phyloP scores from a whole-genome alignment of 2,888 invertebrate species.

The Sympetrum striolatum region DNA sequence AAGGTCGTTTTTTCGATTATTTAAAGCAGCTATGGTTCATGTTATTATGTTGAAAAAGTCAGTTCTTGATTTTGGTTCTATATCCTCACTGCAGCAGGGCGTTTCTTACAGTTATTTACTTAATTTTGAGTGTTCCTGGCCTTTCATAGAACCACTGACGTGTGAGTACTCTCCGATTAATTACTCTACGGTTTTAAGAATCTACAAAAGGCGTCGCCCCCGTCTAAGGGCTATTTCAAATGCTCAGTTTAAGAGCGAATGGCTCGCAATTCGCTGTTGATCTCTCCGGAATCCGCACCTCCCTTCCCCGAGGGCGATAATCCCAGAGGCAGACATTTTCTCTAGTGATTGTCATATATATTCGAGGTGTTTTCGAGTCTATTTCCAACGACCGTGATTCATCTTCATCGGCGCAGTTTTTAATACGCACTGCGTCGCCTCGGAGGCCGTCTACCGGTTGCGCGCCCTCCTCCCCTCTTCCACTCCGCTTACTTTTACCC shows the following conservation, averaged over 20 bases:
- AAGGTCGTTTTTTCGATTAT: too few species aligned
- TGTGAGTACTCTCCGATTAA: too few species aligned
- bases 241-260: background rate
- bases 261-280: background rate
- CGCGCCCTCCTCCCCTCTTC: background rate
- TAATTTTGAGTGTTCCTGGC: too few species aligned
- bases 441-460: background rate
- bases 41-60: too few species aligned
- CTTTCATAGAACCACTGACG: too few species aligned
- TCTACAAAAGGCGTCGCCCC: background rate
- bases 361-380: constrained; percentile 26
- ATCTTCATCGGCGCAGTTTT: background rate
- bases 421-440: background rate
- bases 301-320: background rate
- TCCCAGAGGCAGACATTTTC: background rate
- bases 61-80: too few species aligned
- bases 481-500: background rate
- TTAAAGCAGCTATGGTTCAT: too few species aligned
- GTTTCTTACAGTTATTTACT: too few species aligned
- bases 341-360: background rate
- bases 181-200: too few species aligned
- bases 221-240: background rate
- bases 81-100: too few species aligned
- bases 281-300: background rate
- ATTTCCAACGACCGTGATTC: background rate